Conservation (phyloP, 2,888 invertebrate genomes). For the Aethes cnicana region DNA sequence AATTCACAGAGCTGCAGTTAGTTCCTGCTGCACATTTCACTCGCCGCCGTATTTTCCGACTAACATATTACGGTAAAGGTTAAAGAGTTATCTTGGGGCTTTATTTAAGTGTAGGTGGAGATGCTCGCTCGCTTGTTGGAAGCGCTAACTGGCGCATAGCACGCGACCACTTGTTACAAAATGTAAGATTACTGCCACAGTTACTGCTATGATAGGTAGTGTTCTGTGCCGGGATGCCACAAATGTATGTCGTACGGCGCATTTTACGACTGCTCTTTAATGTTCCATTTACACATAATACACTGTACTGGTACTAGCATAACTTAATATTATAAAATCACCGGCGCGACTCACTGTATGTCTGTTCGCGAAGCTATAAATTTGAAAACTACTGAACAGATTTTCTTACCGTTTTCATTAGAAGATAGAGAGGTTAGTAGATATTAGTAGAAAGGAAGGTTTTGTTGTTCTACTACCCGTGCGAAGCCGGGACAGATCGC, state of each 20-base stretch:
- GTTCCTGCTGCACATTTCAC: constrained; percentile 2
- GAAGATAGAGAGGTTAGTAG: too few species aligned
- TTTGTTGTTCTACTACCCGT: too few species aligned
- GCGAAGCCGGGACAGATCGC: too few species aligned
- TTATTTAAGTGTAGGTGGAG: constrained; percentile 17
- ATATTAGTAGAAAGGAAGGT: too few species aligned
- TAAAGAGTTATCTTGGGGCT: constrained; percentile 24
- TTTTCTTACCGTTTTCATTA: too few species aligned
- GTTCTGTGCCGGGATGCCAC: constrained; percentile 1
- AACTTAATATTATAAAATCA: too few species aligned
- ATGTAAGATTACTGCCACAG: constrained; percentile 18
- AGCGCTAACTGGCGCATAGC: constrained; percentile 20
- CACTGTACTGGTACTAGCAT: too few species aligned
- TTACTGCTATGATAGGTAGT: too few species aligned
- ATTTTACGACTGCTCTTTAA: constrained; percentile 6
- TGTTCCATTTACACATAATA: too few species aligned
- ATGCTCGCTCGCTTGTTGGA: constrained; percentile 6
- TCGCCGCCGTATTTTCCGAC: constrained; percentile 1
- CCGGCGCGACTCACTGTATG: not conserved
- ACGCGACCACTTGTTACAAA: constrained; percentile 40
- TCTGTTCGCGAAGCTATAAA: too few species aligned
- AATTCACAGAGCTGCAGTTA: not conserved
- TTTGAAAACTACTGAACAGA: too few species aligned
- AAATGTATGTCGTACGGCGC: constrained; percentile 10
- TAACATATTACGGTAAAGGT: constrained; percentile 13